Percentiles rank a stretch among this genome's conserved stretches.
Evolutionary conservation across 2,113 vertebrate species (phyloP).

Genomic region (Elgaria multicarinata): DNA sequence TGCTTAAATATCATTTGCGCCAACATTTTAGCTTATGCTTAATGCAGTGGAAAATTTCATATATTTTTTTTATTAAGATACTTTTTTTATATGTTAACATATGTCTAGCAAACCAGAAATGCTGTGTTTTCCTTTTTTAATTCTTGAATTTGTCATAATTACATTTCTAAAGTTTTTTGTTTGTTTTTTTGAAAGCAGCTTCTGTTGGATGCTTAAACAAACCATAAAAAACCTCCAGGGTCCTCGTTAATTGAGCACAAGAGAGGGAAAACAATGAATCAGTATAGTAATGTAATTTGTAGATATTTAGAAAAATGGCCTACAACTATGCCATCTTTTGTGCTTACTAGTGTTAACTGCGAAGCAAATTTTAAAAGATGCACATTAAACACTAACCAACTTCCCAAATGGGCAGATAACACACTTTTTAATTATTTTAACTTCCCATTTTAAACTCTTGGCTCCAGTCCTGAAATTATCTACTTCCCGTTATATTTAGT

Average conservation of each 20-base stretch:
- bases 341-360: slow-evolving; percentile 13
- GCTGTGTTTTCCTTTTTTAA: slow-evolving; percentile 53
- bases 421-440: not conserved
- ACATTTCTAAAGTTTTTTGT: slow-evolving; percentile 44
- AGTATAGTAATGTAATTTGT: not conserved
- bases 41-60: slow-evolving; percentile 37
- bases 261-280: not conserved
- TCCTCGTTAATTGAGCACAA: slow-evolving; percentile 57
- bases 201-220: slow-evolving; percentile 53
- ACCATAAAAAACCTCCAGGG: slow-evolving; percentile 12
- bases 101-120: slow-evolving; percentile 24
- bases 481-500: not conserved
- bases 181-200: slow-evolving; percentile 43
- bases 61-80: slow-evolving; percentile 54
- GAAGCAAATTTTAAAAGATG: slow-evolving; percentile 23
- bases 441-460: slow-evolving; percentile 10
- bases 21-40: slow-evolving; percentile 60
- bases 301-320: slow-evolving; percentile 29
- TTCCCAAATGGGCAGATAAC: not conserved
- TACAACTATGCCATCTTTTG: slow-evolving; percentile 27
- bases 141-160: slow-evolving; percentile 66
- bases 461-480: not conserved
- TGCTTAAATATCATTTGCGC: slow-evolving; percentile 66
- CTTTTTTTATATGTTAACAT: slow-evolving; percentile 47
- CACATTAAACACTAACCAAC: not conserved